Conservation (phyloP, 2,113 vertebrate species). For the Larimichthys crocea region DNA sequence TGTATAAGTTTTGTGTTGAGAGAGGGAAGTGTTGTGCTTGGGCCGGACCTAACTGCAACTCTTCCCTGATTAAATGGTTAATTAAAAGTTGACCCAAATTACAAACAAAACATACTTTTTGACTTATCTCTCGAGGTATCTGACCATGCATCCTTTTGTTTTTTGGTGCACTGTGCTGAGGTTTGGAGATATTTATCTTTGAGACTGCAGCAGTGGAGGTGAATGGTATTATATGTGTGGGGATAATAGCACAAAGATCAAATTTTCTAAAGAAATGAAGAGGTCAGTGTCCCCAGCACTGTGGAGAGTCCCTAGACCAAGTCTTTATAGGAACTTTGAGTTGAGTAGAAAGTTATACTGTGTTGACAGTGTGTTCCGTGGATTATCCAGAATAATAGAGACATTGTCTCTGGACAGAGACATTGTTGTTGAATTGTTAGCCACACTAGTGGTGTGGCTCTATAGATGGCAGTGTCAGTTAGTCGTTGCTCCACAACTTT, state of each 20-base stretch:
- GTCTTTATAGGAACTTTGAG: background rate
- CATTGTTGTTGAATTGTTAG: background rate
- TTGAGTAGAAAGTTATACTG: background rate
- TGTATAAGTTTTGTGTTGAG: constrained; percentile 24
- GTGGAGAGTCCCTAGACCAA: background rate
- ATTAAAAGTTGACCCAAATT: constrained; percentile 5
- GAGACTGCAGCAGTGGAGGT: background rate
- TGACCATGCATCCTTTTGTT: constrained; percentile 1
- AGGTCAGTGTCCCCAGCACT: background rate
- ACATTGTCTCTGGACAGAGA: background rate
- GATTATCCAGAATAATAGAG: background rate
- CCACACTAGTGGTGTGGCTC: no score
- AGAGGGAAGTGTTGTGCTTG: background rate
- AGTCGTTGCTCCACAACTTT: background rate
- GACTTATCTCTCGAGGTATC: background rate
- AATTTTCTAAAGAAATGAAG: background rate
- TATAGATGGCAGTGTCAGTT: background rate
- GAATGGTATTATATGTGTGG: constrained; percentile 5
- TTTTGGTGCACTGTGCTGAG: background rate
- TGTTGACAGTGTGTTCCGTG: background rate
- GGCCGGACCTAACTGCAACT: background rate
- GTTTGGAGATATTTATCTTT: constrained; percentile 16
- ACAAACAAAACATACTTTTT: background rate
- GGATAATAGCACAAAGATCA: background rate
- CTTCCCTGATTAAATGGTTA: background rate